phyloP scores from a whole-genome alignment of 2,888 invertebrate genomes.

The Machimus atricapillus region DNA sequence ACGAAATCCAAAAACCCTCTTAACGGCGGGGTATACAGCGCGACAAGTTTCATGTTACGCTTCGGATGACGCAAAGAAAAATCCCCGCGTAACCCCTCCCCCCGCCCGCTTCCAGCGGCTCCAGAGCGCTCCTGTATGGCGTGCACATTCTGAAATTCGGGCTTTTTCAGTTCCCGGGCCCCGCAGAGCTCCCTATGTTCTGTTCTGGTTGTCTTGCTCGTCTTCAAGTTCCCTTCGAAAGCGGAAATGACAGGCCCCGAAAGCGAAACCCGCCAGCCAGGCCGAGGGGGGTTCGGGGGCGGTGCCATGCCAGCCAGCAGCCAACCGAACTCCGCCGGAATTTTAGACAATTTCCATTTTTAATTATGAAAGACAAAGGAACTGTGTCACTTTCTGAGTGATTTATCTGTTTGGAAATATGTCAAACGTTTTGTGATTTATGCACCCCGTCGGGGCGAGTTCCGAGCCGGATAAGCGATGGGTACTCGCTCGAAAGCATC shows the following conservation, averaged over 20 bases:
- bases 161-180: background rate
- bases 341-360: conserved; percentile 50
- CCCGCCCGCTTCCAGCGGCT: background rate
- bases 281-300: background rate
- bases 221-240: conserved; percentile 50
- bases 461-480: background rate
- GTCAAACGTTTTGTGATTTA: conserved; percentile 56
- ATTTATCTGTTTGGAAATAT: conserved; percentile 62
- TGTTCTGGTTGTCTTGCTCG: conserved; percentile 47
- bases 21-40: background rate
- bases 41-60: conserved; percentile 48
- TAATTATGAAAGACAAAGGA: conserved; percentile 61
- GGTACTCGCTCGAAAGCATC: background rate
- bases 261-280: conserved; percentile 27
- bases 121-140: background rate
- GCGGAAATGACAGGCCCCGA: conserved; percentile 57
- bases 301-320: background rate
- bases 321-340: conserved; percentile 14
- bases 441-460: conserved; percentile 38
- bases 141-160: conserved; percentile 17
- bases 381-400: conserved; percentile 60
- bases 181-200: conserved; percentile 15
- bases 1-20: conserved; percentile 24
- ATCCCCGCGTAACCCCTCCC: background rate
- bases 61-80: conserved; percentile 44